Evolutionary conservation across 2,888 invertebrate species (phyloP).

Genomic region (Andricus curvator): DNA sequence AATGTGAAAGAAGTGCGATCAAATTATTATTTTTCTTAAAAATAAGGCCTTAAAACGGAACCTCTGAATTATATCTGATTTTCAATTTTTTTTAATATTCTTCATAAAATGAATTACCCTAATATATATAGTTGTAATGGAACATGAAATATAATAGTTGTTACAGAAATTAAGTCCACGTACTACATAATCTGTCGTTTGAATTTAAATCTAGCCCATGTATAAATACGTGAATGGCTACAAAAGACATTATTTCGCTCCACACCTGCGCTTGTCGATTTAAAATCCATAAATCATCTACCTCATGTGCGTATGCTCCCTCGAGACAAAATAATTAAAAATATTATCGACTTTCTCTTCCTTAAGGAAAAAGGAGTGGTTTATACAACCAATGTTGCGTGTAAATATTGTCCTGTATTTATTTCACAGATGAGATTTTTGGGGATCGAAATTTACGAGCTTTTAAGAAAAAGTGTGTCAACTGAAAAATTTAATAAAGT

Average conservation of each 20-base stretch:
- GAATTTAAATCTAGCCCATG: conserved; percentile 18
- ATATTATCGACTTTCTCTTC: conserved; percentile 40
- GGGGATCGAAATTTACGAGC: background rate
- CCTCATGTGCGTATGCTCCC: conserved; percentile 64
- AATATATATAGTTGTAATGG: too few relatives aligned
- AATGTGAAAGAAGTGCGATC: too few relatives aligned
- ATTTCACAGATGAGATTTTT: conserved; percentile 4
- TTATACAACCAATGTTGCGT: conserved; percentile 22
- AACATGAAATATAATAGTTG: background rate
- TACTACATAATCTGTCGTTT: conserved; percentile 2
- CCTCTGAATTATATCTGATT: too few relatives aligned
- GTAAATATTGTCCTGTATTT: conserved; percentile 19
- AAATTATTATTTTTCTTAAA: too few relatives aligned
- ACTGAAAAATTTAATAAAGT: background rate
- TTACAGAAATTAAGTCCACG: background rate
- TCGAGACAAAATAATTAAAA: conserved; percentile 69
- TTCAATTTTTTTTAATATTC: too few relatives aligned
- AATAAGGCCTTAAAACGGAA: too few relatives aligned
- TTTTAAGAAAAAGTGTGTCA: background rate
- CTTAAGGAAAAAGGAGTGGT: background rate
- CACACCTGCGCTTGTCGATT: conserved; percentile 53
- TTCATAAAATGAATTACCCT: too few relatives aligned
- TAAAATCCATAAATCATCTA: conserved; percentile 67
- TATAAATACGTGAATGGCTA: conserved; percentile 4
- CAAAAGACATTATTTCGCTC: conserved; percentile 37